A percentile compares a stretch with the other conserved stretches of the same genome.
These are phyloP conservation scores for Dryococelus australis DNA, from an alignment of 2,888 invertebrate species.

Conservation along the genomic window DNA sequence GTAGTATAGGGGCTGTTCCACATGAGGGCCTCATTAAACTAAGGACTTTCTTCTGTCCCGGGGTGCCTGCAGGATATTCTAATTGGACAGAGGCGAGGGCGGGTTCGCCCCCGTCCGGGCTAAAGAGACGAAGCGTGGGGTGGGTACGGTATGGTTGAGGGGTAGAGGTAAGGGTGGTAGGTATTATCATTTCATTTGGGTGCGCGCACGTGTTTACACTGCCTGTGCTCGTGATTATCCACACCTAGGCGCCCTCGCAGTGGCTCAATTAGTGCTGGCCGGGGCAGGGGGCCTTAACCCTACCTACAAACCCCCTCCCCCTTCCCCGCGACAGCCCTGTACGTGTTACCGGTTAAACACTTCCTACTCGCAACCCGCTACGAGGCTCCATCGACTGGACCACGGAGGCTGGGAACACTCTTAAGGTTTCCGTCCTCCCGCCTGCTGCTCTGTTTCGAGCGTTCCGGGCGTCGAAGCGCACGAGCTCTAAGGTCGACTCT, in stretches of 20 bases:
- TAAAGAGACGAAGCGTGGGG: constrained; percentile 23
- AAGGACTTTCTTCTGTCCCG: constrained; percentile 37
- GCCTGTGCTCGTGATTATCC: background rate
- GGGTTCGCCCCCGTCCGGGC: background rate
- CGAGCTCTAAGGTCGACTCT: no score
- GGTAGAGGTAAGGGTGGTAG: background rate
- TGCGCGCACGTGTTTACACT: constrained; percentile 6
- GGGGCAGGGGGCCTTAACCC: no score
- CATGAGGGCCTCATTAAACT: constrained; percentile 43
- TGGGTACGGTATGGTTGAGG: background rate
- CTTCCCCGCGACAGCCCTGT: no score
- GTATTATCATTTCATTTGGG: constrained; percentile 26
- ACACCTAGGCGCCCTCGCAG: background rate
- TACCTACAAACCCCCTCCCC: no score
- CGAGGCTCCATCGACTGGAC: no score
- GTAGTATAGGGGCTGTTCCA: constrained; percentile 32
- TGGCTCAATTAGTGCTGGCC: background rate
- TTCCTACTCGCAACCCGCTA: background rate
- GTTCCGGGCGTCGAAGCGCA: no score
- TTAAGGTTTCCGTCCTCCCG: no score
- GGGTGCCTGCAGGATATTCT: constrained; percentile 4
- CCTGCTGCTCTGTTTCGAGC: no score
- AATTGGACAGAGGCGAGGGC: constrained; percentile 32
- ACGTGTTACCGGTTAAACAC: background rate
- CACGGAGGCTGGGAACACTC: no score